These are phyloP conservation scores for Solenopsis invicta DNA, from an alignment of 1,140 invertebrate genomes.

Conservation along the genomic window DNA sequence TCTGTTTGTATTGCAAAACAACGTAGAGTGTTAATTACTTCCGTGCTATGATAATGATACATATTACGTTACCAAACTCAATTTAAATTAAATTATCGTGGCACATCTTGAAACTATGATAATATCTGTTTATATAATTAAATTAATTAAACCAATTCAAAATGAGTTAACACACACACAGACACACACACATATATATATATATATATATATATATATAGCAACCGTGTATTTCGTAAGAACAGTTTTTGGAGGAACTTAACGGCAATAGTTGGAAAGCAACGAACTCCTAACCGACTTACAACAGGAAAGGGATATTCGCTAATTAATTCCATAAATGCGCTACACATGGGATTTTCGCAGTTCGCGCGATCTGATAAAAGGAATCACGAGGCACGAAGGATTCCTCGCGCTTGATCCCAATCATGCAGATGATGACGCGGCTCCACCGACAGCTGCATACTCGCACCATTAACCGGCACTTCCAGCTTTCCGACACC, in stretches of 20 bases:
- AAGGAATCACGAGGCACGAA: conserved; percentile 48
- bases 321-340: conserved; percentile 52
- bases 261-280: not conserved
- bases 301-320: conserved; percentile 40
- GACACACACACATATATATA: too few relatives aligned
- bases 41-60: not conserved
- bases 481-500: conserved; percentile 64
- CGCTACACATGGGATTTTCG: conserved; percentile 9
- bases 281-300: conserved; percentile 37
- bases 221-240: not conserved
- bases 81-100: not conserved
- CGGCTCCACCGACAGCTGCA: conserved; percentile 74
- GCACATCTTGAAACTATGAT: not conserved
- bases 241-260: not conserved
- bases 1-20: conserved; percentile 1
- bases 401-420: conserved; percentile 61
- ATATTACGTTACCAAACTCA: not conserved
- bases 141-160: conserved; percentile 21
- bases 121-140: not conserved
- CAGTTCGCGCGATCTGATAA: conserved; percentile 39
- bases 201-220: too few relatives aligned
- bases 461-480: conserved; percentile 68
- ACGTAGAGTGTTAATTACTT: not conserved
- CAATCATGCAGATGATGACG: conserved; percentile 79
- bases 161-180: not conserved